Evolutionary conservation across 2,888 invertebrate species (phyloP), one percentile per base, ranked within the genome.

Genomic region (Stictocephala bisonia): DNA sequence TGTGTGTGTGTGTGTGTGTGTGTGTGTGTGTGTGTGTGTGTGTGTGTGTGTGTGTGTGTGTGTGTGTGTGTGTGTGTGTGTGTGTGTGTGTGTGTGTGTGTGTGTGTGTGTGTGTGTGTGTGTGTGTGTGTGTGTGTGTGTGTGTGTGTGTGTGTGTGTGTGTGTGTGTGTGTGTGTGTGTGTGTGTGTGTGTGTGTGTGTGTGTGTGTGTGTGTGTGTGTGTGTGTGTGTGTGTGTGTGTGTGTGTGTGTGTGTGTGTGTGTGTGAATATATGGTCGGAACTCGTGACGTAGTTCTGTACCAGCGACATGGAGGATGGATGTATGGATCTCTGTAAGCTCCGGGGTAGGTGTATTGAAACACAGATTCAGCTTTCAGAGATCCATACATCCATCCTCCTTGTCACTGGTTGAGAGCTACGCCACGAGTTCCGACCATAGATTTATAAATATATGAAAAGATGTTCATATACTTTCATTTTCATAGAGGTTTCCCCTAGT

Each of bases 11-110:
- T 50, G 50, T 50, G 58, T 31, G 58, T 31, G 58, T 58, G 58
- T 58, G 58, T 58, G 58, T 58, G 58, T 58, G 58, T 58, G 58
- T 58, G 58, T 58, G 58, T 58, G 58, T 58, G 58, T 58, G 58
- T 58, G 58, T 58, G 58, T 58, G 58, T 58, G 58, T 58, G 58
- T 58, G 58, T 58, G 58, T 58, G 58, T 58, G 58, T 58, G 58
- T 58, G 58, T 58, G 58, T 58, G 58, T 58, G 58, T 58, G 58
- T 58, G 58, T 58, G 58, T 58, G 58, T 58, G 58, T 58, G 58
- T 58, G 58, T 58, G 58, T 58, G 58, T 58, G 58, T 58, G 58
- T 58, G 58, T 58, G 58, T 58, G 58, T 58, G 58, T 58, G 58
- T 58, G 58, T 58, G 58, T 58, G 58, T 58, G 58, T 29, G 58